A percentile compares a stretch with the other conserved stretches of the same genome.
These are phyloP conservation scores for Hesperia comma DNA, from an alignment of 2,888 invertebrate species.

Conservation along the genomic window DNA sequence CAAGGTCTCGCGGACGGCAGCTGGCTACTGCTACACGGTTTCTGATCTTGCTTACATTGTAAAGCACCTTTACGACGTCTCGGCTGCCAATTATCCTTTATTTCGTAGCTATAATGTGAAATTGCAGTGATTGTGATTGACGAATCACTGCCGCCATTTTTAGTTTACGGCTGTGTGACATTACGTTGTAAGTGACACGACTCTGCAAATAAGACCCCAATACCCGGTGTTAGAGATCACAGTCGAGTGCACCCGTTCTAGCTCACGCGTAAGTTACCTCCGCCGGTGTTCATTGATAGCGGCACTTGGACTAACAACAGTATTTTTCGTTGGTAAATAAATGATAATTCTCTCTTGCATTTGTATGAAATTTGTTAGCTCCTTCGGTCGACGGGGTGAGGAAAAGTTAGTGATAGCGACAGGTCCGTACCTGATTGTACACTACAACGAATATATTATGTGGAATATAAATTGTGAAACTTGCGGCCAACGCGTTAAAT, in stretches of 20 bases:
- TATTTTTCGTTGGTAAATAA: background rate
- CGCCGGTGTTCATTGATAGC: constrained; percentile 10
- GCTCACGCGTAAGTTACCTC: background rate
- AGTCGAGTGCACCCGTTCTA: constrained; percentile 2
- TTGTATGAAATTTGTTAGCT: background rate
- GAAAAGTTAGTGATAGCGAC: background rate
- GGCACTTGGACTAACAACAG: constrained; percentile 4
- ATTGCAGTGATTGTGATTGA: background rate
- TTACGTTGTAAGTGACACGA: constrained; percentile 3
- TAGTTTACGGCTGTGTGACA: constrained; percentile 18
- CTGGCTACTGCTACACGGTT: constrained; percentile 25
- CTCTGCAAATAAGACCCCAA: background rate
- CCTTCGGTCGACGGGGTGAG: background rate
- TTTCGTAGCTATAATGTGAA: constrained; percentile 2
- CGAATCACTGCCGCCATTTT: constrained; percentile 11
- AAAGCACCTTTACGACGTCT: constrained; percentile 6
- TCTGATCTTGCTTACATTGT: constrained; percentile 32
- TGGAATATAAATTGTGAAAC: constrained; percentile 64
- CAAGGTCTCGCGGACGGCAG: constrained; percentile 43
- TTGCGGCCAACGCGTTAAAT: constrained; percentile 51
- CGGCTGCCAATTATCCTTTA: constrained; percentile 11
- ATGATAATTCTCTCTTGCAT: constrained; percentile 6
- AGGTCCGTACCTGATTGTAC: constrained; percentile 22
- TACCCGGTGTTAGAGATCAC: background rate
- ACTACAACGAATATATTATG: constrained; percentile 72